These are phyloP conservation scores for Tricholaema leucomelas DNA, from an alignment of 2,113 vertebrate genomes.

Conservation along the genomic window DNA sequence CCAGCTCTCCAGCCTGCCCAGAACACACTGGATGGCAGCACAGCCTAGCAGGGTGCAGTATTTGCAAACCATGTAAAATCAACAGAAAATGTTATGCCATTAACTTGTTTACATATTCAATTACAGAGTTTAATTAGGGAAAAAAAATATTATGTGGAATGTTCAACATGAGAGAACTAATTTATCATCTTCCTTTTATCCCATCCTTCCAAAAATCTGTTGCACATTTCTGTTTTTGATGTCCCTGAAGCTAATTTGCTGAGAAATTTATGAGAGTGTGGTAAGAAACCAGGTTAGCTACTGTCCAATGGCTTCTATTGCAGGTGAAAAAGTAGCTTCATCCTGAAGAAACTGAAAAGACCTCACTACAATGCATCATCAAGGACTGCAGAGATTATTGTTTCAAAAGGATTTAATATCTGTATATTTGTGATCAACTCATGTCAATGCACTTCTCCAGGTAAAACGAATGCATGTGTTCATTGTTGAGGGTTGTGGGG, in stretches of 20 bases:
- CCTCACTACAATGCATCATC: neutral
- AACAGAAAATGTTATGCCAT: neutral
- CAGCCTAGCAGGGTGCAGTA: neutral
- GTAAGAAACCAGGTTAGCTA: conserved; percentile 26
- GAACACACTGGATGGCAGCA: too few species aligned
- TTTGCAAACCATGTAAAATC: neutral
- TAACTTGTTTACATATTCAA: neutral
- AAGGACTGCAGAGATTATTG: neutral
- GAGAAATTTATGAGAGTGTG: neutral
- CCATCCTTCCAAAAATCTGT: neutral
- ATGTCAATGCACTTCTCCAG: too few species aligned
- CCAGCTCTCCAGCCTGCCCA: too few species aligned
- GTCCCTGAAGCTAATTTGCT: conserved; percentile 30
- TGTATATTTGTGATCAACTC: too few species aligned
- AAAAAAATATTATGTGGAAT: conserved; percentile 15
- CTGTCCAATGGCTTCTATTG: conserved; percentile 40
- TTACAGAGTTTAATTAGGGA: neutral
- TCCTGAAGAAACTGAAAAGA: neutral
- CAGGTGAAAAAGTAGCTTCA: conserved; percentile 13
- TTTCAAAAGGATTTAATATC: too few species aligned
- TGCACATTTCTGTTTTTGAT: conserved; percentile 27
- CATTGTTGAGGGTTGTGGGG: too few species aligned
- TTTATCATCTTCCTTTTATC: conserved; percentile 35
- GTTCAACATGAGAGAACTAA: conserved; percentile 55
- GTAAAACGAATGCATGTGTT: too few species aligned